These are phyloP conservation scores for Heliconius congener DNA, from an alignment of 1,140 invertebrate genomes.

Conservation along the genomic window DNA sequence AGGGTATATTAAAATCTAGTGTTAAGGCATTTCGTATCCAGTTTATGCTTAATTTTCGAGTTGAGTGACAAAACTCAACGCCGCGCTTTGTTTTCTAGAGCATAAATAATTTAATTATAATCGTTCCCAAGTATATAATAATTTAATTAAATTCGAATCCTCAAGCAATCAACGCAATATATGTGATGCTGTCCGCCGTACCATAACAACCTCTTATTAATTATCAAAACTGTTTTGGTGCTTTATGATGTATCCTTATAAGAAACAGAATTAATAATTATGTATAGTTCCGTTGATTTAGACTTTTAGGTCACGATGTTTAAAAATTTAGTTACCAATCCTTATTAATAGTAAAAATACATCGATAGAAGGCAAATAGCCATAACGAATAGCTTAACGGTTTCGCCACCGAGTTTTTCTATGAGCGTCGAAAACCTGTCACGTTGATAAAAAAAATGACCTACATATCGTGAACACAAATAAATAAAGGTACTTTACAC, in stretches of 20 bases:
- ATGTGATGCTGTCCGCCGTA: too few species aligned
- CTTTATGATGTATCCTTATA: slow-evolving; percentile 2
- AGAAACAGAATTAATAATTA: background rate
- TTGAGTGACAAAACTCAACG: too few species aligned
- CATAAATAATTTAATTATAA: too few species aligned
- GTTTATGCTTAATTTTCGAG: too few species aligned
- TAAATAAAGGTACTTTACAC: slow-evolving; percentile 62
- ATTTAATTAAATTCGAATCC: too few species aligned
- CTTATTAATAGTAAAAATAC: slow-evolving; percentile 19
- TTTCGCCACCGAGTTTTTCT: slow-evolving; percentile 22
- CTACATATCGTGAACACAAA: slow-evolving; percentile 63
- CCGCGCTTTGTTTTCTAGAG: too few species aligned
- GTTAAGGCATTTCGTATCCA: too few species aligned
- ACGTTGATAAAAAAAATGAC: slow-evolving; percentile 58
- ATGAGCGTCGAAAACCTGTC: slow-evolving; percentile 58
- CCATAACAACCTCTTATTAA: background rate
- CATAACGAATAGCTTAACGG: slow-evolving; percentile 37
- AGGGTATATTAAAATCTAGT: too few species aligned
- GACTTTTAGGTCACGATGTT: slow-evolving; percentile 6
- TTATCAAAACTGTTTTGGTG: background rate
- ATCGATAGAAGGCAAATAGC: slow-evolving; percentile 28
- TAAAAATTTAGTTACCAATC: slow-evolving; percentile 5
- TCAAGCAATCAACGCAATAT: too few species aligned
- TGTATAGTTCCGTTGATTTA: background rate
- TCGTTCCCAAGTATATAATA: too few species aligned